Base-by-base conservation (phyloP, 1,140 invertebrate species). In the Sarcophaga peregrina region DNA sequence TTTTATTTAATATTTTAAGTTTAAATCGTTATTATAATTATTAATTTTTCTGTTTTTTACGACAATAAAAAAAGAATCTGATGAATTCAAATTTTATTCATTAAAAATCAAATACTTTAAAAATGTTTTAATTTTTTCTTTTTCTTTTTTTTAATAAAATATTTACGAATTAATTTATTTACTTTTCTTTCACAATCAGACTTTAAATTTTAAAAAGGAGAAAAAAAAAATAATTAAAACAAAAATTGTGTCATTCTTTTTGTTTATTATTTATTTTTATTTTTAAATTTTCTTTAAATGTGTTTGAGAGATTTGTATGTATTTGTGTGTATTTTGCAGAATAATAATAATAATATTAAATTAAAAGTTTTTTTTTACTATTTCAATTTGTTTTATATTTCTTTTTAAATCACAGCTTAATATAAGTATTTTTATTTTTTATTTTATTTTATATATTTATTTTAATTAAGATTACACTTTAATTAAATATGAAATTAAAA, bases 381-480 rank as follows among this genome's bases (percentile, higher is more conserved):
- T 68, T 37, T 68, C 74, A 10, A 10, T 74, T 78, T 47, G 8
- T 68, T 81, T 81, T 46, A 45, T 81, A 68, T 81, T 81, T 81
- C 15, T 58, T 81, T 72, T 68, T 58, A 81, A 81, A 81, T 81
- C 80, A 81, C 80, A 62, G 80, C 62, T 81, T 81, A 78, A 78
- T 78, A 78, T 78, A 78, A 78, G 10, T 58, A 52, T 80, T 80
- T 52, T 75, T 74, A 5, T 8, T 81, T 58, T 68, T 10, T 52
- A 52, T 58, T 81, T 81, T 46, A 58, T 48, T 81, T 37, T 37
- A 37, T n/a, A n/a, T n/a, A n/a, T n/a, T n/a, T n/a, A n/a, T n/a
- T n/a, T 80, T 13, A 62, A 54, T 17, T 52, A 81, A 81, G 13
- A 62, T 81, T 81, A 25, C 25, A 37, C 52, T 80, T 52, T 3